Percentiles rank a stretch among this genome's conserved stretches.
These are phyloP conservation scores for Aphidius colemani DNA, from an alignment of 2,888 invertebrate species.

Conservation along the genomic window DNA sequence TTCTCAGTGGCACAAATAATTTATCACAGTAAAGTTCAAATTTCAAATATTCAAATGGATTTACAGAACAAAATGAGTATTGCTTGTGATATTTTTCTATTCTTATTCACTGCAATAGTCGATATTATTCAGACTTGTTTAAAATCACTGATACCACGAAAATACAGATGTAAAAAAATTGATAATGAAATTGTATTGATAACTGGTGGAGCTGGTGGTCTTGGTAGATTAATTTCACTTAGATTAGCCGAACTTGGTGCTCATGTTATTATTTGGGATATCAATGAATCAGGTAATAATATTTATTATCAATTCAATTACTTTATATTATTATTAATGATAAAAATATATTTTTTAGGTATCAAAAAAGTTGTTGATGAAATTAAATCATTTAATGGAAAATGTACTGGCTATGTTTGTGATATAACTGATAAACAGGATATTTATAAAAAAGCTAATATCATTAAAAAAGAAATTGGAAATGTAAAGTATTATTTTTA, in stretches of 20 bases:
- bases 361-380: conserved; percentile 72
- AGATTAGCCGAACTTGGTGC: conserved; percentile 78
- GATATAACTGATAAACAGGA: conserved; percentile 80
- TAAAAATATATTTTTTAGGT: conserved; percentile 59
- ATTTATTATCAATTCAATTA: neutral
- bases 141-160: conserved; percentile 63
- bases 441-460: conserved; percentile 77
- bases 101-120: conserved; percentile 62
- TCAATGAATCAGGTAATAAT: conserved; percentile 73
- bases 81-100: conserved; percentile 51
- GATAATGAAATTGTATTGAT: conserved; percentile 79
- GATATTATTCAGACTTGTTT: conserved; percentile 65
- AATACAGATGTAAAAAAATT: conserved; percentile 64
- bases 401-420: conserved; percentile 75
- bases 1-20: too few relatives aligned
- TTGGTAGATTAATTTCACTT: conserved; percentile 76
- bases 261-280: conserved; percentile 86
- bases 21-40: too few relatives aligned
- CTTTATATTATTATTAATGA: too few relatives aligned
- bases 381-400: conserved; percentile 70
- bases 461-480: conserved; percentile 74
- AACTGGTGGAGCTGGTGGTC: conserved; percentile 90
- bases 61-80: conserved; percentile 37
- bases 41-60: conserved; percentile 35
- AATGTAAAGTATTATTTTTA: conserved; percentile 49